Evolutionary conservation across 2,797 vertebrate species (phyloP), one percentile per base, ranked within the genome.

Genomic region (Lycodopsis pacificus): DNA sequence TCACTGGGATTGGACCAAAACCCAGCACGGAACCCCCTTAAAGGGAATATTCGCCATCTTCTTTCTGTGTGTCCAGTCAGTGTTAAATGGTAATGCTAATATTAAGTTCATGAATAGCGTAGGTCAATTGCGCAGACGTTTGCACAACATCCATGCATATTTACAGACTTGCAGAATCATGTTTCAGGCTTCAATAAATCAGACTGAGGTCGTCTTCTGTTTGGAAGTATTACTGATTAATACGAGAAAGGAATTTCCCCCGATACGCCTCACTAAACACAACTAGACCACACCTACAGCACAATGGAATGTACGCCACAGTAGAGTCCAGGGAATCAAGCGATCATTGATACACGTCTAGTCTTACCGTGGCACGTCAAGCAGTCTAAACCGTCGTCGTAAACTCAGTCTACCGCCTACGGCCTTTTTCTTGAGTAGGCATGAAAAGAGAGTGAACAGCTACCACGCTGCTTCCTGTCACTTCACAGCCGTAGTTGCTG

Each of bases 121-220:
- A 30, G 19, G 25, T 68, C 25, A 57, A 12, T 25, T 46, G 5
- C 12, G 34, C 17, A 34, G 4, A 38, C 22, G 51, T 44, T 3
- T 38, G 11, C 3, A 7, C 1, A 4, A 13, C 40, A 27, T 40
- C 10, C 5, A 4, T 36, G 6, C 49, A 42, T 25, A 7, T 71
- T 57, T 62, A 66, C 19, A 69, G 5, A 48, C 44, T 80, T 85
- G 77, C 71, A 71, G 79, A 89, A 80, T 61, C 76, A 73, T 76
- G 68, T 85, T 86, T 73, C 79, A 73, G 20, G 62, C 57, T 86
- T 83, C 6, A 25, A 0, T 27, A 42, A 44, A 12, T 48, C 48
- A 25, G 25, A 9, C 38, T 34, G 46, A 61, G 12, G 51, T 68
- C 62, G 58, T 17, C 54, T 30, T 80, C 20, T 63, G 30, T 53